Percentiles rank a stretch among this genome's conserved stretches.
These are phyloP conservation scores for Poecile atricapillus DNA, from an alignment of 2,113 vertebrate genomes.

Conservation along the genomic window DNA sequence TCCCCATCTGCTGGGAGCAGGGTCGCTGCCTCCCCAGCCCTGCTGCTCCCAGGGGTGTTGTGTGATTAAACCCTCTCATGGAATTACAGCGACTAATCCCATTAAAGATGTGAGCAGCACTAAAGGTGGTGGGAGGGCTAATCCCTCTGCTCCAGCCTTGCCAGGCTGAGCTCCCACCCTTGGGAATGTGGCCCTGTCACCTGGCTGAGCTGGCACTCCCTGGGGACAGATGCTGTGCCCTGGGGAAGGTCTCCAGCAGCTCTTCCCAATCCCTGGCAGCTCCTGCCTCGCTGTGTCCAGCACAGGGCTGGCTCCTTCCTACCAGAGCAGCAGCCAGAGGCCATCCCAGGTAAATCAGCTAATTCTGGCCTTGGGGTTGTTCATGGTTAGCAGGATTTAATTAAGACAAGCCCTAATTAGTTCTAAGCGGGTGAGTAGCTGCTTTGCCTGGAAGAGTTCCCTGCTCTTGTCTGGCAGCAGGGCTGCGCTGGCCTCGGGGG, in stretches of 20 bases:
- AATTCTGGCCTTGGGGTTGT: neutral
- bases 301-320: fast-evolving
- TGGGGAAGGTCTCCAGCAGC: neutral
- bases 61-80: neutral
- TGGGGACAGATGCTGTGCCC: fast-evolving
- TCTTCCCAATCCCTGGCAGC: neutral
- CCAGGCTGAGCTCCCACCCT: neutral
- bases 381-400: constrained; percentile 43
- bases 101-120: neutral
- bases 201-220: neutral
- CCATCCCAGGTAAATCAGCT: constrained; percentile 15
- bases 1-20: fast-evolving
- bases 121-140: neutral
- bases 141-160: neutral
- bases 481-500: fast-evolving
- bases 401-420: constrained; percentile 56
- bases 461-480: neutral
- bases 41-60: fast-evolving
- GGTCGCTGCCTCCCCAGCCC: neutral
- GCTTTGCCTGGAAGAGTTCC: constrained; percentile 11
- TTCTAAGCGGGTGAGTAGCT: neutral
- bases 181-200: fast-evolving
- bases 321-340: neutral
- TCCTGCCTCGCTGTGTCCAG: neutral
- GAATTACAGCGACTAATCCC: neutral